A percentile compares a stretch with the other conserved stretches of the same genome.
phyloP scores from a whole-genome alignment of 2,113 vertebrate genomes.

The Nycticorax nycticorax region DNA sequence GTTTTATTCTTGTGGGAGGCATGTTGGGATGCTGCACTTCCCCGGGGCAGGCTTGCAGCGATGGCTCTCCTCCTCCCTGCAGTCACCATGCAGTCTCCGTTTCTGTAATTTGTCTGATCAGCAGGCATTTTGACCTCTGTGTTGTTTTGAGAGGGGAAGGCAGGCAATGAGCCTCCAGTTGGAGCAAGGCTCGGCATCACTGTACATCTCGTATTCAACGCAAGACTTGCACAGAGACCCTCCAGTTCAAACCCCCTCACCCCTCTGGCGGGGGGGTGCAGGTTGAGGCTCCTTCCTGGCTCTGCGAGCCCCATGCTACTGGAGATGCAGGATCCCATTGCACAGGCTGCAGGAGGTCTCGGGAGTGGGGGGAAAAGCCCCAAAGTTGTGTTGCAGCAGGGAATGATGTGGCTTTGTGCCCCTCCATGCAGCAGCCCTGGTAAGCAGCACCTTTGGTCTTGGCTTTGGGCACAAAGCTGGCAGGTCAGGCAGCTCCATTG shows the following conservation, averaged over 20 bases:
- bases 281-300: background rate
- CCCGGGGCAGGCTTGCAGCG: background rate
- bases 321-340: background rate
- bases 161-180: background rate
- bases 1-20: background rate
- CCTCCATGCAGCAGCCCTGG: background rate
- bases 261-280: background rate
- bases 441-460: background rate
- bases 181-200: background rate
- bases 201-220: background rate
- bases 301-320: accelerated
- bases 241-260: background rate
- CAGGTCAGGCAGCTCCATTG: background rate
- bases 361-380: background rate
- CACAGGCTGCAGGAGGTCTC: background rate
- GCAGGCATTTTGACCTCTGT: background rate
- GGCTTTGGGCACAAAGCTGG: background rate
- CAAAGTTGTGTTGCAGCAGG: background rate
- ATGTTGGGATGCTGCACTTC: background rate
- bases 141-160: background rate
- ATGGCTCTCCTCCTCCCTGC: background rate
- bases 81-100: background rate
- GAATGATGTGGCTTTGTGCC: accelerated
- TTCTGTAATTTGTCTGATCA: background rate
- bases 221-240: background rate